Base-by-base conservation (phyloP, 30 jellyfish, hydroid and myxozoan species). In the Cassiopea andromeda region DNA sequence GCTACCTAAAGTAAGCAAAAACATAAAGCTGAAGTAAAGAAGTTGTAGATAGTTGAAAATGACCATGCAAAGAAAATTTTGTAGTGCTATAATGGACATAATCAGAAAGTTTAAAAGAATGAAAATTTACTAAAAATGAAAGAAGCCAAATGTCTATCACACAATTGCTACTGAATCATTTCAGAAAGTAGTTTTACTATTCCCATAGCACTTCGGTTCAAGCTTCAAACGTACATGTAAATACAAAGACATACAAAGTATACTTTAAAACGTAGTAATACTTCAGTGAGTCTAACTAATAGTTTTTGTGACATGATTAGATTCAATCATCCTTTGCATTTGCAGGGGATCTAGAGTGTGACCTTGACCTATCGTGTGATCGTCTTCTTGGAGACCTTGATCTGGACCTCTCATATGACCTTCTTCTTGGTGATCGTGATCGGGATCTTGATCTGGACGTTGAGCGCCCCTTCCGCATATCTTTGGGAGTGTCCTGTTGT, bases 371-470 rank as follows among this genome's bases (percentile, higher is more conserved):
- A 15, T 82, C 88, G 58, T 82, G 72, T 0, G 97, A 90, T 49
- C 97, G 70, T 73, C 89, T 74, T 58, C 93, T 85, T 70, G 97
- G 97, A 17, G 97, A 92, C 60, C 97, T 80, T 54, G 93, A 85
- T 48, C 95, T 87, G 45, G 97, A 92, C 9, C 91, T 83, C 18
- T 82, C 95, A 74, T 82, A 82, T 1, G 97, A 90, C 59, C 97
- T 71, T 48, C 90, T 66, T 69, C 91, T 77, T 47, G 97, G 98
- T 16, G 98, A 92, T 76, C 98, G 13, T 44, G 94, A 86, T 1
- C 98, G 67, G 54, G 97, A 91, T 2, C 97, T 73, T 10, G 94
- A 85, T 58, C 92, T 50, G 1, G 93, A 81, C 9, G 94, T 83
- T 7, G 97, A 90, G 81, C 93, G 91, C 1, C 87, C 85, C 64